Conservation (phyloP, 2,888 invertebrate species). For the Keiferia lycopersicella region DNA sequence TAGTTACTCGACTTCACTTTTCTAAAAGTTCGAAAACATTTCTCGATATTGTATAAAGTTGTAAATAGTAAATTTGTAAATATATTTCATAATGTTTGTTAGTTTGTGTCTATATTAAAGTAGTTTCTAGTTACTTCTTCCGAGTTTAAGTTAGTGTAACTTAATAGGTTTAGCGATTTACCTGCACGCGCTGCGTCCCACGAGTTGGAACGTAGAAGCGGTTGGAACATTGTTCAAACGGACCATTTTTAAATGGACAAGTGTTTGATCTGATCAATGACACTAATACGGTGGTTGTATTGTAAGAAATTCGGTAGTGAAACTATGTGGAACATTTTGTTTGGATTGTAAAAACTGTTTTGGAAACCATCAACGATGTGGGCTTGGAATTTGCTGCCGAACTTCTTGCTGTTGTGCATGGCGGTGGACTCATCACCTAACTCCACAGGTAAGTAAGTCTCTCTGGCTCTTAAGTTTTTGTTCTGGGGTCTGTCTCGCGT, state of each 20-base stretch:
- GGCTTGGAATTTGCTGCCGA: no score
- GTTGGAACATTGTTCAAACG: constrained; percentile 64
- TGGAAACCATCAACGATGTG: neutral
- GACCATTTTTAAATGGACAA: constrained; percentile 80
- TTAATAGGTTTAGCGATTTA: constrained; percentile 76
- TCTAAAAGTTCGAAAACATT: neutral
- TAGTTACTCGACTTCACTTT: neutral
- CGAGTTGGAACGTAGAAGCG: constrained; percentile 66
- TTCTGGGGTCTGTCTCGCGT: no score
- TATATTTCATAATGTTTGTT: neutral
- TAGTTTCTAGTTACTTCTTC: constrained; percentile 2
- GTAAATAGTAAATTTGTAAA: neutral
- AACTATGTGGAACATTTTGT: neutral
- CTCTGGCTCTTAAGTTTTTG: no score
- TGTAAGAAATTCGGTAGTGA: neutral
- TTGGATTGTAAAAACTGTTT: neutral
- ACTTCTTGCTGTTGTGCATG: no score
- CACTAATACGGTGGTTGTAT: constrained; percentile 34
- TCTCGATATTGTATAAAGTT: neutral
- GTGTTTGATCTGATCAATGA: constrained; percentile 70
- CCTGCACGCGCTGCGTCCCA: constrained; percentile 78
- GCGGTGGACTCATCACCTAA: no score
- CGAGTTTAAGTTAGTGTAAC: constrained; percentile 75
- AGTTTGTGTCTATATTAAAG: constrained; percentile 39
- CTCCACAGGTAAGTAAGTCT: no score